phyloP scores from a whole-genome alignment of 1,140 invertebrate genomes.

The Lepidurus apus region DNA sequence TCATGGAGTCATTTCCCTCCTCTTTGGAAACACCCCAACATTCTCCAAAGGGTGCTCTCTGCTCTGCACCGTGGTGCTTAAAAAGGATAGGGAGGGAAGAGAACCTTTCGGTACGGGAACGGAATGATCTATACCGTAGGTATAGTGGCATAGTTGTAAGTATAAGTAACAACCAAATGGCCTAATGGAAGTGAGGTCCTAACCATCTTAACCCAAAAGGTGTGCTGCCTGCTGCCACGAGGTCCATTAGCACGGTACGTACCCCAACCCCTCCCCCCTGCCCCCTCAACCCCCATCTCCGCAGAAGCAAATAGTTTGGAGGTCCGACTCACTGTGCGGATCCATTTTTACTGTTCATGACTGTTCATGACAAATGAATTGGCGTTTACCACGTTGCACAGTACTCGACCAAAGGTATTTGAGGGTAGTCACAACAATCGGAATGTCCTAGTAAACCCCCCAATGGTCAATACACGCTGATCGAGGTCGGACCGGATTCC shows the following conservation, averaged over 20 bases:
- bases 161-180: not conserved
- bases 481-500: not conserved
- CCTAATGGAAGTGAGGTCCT: slow-evolving; percentile 13
- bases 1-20: slow-evolving; percentile 20
- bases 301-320: not conserved
- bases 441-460: not conserved
- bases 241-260: not conserved
- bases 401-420: not conserved
- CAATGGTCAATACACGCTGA: not conserved
- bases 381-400: not conserved
- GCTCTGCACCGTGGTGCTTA: not conserved
- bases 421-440: not conserved
- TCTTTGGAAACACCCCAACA: not conserved
- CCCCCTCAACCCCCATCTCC: not conserved
- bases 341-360: not conserved
- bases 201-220: slow-evolving; percentile 1
- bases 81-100: not conserved
- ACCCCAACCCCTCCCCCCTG: not conserved
- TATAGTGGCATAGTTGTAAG: slow-evolving; percentile 1
- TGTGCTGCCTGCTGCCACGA: slow-evolving; percentile 10
- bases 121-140: not conserved
- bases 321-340: not conserved
- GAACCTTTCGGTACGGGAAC: not conserved
- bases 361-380: not conserved
- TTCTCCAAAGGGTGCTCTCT: not conserved